phyloP scores from a whole-genome alignment of 92 coral and sea anemone genomes.

The Porites lobata region DNA sequence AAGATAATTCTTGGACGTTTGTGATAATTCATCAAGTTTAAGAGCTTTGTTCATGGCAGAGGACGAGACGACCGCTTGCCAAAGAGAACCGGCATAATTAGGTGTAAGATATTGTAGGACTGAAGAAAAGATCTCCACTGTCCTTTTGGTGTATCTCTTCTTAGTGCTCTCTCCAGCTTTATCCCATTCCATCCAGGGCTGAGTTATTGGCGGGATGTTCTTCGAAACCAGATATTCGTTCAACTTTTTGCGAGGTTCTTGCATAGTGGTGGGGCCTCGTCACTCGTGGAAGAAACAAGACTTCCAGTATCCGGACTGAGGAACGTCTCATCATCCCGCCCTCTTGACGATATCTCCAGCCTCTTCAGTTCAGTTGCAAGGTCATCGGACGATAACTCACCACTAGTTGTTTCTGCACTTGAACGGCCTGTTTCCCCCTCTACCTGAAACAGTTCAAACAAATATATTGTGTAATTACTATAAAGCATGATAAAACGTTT shows the following conservation, averaged over 20 bases:
- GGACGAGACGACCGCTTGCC: constrained; percentile 52
- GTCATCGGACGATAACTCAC: constrained; percentile 49
- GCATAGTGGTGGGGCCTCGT: constrained; percentile 33
- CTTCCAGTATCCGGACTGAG: constrained; percentile 64
- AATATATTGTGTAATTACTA: neutral
- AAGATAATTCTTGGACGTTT: constrained; percentile 21
- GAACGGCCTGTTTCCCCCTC: constrained; percentile 48
- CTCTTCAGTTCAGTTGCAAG: constrained; percentile 35
- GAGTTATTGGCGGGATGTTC: too few species aligned
- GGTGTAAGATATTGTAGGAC: constrained; percentile 44
- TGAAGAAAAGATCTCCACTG: constrained; percentile 31
- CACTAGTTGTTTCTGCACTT: constrained; percentile 41
- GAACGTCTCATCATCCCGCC: constrained; percentile 53
- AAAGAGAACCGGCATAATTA: constrained; percentile 45
- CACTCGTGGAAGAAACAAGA: constrained; percentile 52
- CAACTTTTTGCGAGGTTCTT: constrained; percentile 35
- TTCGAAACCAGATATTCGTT: constrained; percentile 42
- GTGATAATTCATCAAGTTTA: constrained; percentile 23
- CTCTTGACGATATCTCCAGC: constrained; percentile 39
- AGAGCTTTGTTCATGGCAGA: constrained; percentile 58
- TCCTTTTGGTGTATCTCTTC: constrained; percentile 34
- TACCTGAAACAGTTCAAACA: constrained; percentile 29
- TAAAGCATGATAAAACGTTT: constrained; percentile 19
- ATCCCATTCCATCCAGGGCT: constrained; percentile 40
- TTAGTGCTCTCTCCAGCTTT: constrained; percentile 42